Conservation (phyloP, 2,113 vertebrate species). For the Colinus virginianus region DNA sequence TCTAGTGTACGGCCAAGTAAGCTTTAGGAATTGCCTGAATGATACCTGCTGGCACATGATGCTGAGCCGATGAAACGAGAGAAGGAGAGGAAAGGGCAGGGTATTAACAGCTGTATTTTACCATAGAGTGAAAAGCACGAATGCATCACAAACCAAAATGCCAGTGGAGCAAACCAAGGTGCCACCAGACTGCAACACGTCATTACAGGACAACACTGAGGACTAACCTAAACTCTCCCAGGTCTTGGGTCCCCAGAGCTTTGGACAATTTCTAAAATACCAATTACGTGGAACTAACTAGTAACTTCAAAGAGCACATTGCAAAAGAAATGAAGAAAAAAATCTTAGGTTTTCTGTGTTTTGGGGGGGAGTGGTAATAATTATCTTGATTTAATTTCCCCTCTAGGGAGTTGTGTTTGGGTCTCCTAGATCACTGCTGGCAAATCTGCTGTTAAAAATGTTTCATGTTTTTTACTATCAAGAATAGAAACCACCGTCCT, state of each 20-base stretch:
- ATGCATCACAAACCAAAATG: not conserved
- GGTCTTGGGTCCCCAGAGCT: not conserved
- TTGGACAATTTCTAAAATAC: not conserved
- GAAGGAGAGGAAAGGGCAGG: not conserved
- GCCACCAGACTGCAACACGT: not conserved
- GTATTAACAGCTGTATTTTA: not conserved
- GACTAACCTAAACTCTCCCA: not conserved
- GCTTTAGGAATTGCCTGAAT: not conserved
- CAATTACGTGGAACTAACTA: not conserved
- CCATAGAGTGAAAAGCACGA: not conserved
- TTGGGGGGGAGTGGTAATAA: not conserved
- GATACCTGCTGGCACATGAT: not conserved
- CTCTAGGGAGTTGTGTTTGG: not conserved
- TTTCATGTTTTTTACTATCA: not conserved
- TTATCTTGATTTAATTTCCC: not conserved
- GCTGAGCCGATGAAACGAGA: not conserved
- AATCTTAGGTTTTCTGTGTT: not conserved
- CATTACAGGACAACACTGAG: not conserved
- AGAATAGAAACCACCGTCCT: not conserved
- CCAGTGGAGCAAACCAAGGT: not conserved
- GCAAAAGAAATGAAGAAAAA: not conserved
- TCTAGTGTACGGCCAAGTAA: not conserved
- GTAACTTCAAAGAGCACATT: not conserved
- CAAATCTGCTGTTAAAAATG: not conserved
- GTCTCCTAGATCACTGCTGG: not conserved